phyloP scores from a whole-genome alignment of 2,888 invertebrate genomes.

The Sthenelais limicola region DNA sequence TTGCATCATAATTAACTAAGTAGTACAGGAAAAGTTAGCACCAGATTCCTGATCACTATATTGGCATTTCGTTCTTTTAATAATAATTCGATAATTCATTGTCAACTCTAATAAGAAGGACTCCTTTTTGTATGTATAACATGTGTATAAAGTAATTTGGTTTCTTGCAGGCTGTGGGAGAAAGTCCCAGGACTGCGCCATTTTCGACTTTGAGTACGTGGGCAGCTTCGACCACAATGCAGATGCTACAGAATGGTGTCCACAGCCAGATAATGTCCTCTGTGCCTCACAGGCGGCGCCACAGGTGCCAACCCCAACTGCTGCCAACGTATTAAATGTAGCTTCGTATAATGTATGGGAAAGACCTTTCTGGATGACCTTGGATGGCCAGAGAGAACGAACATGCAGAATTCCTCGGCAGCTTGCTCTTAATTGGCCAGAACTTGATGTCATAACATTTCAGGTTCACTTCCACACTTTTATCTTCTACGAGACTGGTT shows the following conservation, averaged over 20 bases:
- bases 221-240: slow-evolving; percentile 26
- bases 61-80: too few relatives aligned
- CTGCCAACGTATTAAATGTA: slow-evolving; percentile 36
- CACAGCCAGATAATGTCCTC: slow-evolving; percentile 32
- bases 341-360: slow-evolving; percentile 44
- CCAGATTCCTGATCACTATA: too few relatives aligned
- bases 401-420: slow-evolving; percentile 44
- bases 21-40: too few relatives aligned
- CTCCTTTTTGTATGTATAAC: too few relatives aligned
- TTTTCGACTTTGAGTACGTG: slow-evolving; percentile 42
- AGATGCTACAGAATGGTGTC: slow-evolving; percentile 35
- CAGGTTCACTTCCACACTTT: too few relatives aligned
- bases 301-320: not conserved
- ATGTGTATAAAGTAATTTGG: too few relatives aligned
- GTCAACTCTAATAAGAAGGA: too few relatives aligned
- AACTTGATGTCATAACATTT: slow-evolving; percentile 45
- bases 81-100: too few relatives aligned
- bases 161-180: slow-evolving; percentile 38
- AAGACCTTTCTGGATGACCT: slow-evolving; percentile 3
- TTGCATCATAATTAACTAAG: too few relatives aligned
- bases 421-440: slow-evolving; percentile 23
- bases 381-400: slow-evolving; percentile 45
- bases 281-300: slow-evolving; percentile 34
- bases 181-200: slow-evolving; percentile 33
- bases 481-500: too few relatives aligned